These are phyloP conservation scores for Phaethon lepturus DNA, from an alignment of 2,113 vertebrate species.

Conservation along the genomic window DNA sequence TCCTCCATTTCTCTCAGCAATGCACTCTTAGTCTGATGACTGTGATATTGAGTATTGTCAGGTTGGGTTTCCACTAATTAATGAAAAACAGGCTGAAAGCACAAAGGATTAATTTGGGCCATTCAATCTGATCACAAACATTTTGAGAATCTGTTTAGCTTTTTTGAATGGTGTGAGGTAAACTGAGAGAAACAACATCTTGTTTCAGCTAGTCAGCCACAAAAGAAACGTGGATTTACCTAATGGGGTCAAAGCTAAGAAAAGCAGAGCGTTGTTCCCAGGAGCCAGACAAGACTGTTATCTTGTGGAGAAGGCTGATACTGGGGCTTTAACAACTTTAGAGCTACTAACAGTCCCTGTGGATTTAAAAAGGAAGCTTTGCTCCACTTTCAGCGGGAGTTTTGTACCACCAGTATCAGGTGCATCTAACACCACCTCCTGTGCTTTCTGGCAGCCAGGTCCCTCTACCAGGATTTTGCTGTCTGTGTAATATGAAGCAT, in stretches of 20 bases:
- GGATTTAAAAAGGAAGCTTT: not conserved
- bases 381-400: not conserved
- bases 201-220: not conserved
- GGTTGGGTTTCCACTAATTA: constrained; percentile 57
- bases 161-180: constrained; percentile 28
- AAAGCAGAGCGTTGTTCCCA: not conserved
- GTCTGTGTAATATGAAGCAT: not conserved
- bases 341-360: not conserved
- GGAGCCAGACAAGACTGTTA: not conserved
- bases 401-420: not conserved
- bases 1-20: constrained; percentile 58
- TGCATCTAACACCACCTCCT: not conserved
- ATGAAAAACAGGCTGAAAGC: constrained; percentile 56
- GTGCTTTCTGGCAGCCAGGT: not conserved
- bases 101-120: constrained; percentile 63
- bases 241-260: constrained; percentile 36
- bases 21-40: constrained; percentile 45
- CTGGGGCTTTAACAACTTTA: not conserved
- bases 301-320: not conserved
- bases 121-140: constrained; percentile 53
- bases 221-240: constrained; percentile 24
- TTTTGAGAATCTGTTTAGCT: constrained; percentile 55
- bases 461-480: not conserved
- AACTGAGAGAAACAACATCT: constrained; percentile 17
- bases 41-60: constrained; percentile 57